These are phyloP conservation scores for Acanthis flammea DNA, from an alignment of 2,797 vertebrate genomes.

Conservation along the genomic window DNA sequence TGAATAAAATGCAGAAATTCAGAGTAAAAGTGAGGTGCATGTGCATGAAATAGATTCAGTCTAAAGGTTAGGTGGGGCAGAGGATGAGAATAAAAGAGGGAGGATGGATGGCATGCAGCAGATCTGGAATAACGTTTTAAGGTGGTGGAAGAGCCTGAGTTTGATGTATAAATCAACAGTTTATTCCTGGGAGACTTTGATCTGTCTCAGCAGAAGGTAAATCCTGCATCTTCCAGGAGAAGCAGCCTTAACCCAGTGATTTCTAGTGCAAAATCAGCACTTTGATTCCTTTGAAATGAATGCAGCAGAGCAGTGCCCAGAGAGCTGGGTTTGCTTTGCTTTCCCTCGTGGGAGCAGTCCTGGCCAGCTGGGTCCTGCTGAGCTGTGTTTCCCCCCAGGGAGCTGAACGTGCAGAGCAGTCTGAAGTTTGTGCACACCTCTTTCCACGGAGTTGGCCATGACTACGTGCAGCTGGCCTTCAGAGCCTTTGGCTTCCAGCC, in stretches of 20 bases:
- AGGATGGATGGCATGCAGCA: background rate
- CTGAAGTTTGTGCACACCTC: constrained; percentile 92
- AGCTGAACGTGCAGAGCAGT: constrained; percentile 79
- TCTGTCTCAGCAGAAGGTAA: background rate
- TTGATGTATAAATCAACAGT: background rate
- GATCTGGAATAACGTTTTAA: background rate
- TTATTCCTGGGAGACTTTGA: background rate
- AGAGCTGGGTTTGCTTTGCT: background rate
- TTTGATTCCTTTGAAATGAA: background rate
- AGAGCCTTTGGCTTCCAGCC: constrained; percentile 84
- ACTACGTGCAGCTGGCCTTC: constrained; percentile 89
- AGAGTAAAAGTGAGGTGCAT: background rate
- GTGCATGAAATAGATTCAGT: accelerated
- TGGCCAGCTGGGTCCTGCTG: background rate
- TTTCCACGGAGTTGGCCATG: constrained; percentile 93
- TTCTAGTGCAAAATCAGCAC: background rate
- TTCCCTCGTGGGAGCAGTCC: background rate
- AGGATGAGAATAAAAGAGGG: background rate
- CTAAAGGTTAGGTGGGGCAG: background rate
- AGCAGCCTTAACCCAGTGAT: background rate
- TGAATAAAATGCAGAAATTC: background rate
- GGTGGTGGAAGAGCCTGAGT: background rate
- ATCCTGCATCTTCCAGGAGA: background rate
- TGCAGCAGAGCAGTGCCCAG: background rate
- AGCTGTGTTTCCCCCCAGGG: constrained; percentile 68